A percentile compares a stretch with the other conserved stretches of the same genome.
phyloP scores from a whole-genome alignment of 2,797 vertebrate genomes.

The Pipistrellus nathusii region DNA sequence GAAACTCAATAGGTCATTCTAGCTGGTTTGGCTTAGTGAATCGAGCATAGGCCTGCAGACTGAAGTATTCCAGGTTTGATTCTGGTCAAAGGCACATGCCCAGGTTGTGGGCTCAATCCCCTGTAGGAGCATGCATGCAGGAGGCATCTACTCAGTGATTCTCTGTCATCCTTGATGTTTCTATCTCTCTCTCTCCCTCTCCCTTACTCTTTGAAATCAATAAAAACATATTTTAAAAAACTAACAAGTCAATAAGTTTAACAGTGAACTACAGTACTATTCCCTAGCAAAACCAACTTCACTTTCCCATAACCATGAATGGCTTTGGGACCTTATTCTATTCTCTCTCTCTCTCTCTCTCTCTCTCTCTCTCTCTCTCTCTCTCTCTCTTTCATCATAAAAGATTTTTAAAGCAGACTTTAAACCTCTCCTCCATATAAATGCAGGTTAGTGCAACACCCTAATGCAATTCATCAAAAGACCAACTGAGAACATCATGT shows the following conservation, averaged over 20 bases:
- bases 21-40: no score
- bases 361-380: neutral
- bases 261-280: neutral
- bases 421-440: neutral
- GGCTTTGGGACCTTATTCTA: neutral
- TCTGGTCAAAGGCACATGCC: no score
- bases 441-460: neutral
- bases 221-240: neutral
- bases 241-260: neutral
- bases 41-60: no score
- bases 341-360: neutral
- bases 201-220: no score
- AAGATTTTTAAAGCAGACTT: neutral
- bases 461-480: neutral
- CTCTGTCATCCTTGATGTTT: no score
- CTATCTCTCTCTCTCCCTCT: no score
- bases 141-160: no score
- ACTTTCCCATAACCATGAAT: neutral
- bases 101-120: no score
- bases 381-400: neutral
- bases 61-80: no score
- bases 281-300: neutral
- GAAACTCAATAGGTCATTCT: neutral
- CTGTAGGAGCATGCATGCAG: no score
- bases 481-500: neutral